These are phyloP conservation scores for Prosopocoilus inquinatus DNA, from an alignment of 2,888 invertebrate genomes.

Conservation along the genomic window DNA sequence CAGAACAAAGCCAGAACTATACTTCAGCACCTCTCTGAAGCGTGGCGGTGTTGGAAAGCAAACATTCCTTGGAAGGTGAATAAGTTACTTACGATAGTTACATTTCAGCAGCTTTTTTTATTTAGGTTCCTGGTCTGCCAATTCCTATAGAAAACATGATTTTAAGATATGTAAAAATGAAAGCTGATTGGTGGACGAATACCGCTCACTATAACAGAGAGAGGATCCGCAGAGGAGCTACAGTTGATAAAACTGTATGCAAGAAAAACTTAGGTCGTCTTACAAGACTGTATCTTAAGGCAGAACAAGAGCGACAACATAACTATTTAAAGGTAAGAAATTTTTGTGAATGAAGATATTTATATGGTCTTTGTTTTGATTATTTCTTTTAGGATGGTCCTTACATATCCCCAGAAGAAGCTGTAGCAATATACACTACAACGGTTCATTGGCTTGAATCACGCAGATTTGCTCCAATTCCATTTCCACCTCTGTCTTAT, in stretches of 20 bases:
- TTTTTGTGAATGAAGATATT: slow-evolving; percentile 3
- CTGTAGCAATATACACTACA: slow-evolving; percentile 99
- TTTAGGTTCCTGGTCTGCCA: slow-evolving; percentile 90
- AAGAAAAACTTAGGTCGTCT: slow-evolving; percentile 99
- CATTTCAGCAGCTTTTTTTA: not conserved
- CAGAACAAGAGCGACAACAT: slow-evolving; percentile 98
- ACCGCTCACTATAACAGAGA: slow-evolving; percentile 99
- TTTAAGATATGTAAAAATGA: slow-evolving; percentile 98
- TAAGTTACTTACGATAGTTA: too few species aligned
- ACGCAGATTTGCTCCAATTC: slow-evolving; percentile 96
- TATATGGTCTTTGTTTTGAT: not conserved
- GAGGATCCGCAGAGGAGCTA: slow-evolving; percentile 97
- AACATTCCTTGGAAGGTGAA: slow-evolving; percentile 98
- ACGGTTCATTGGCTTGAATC: slow-evolving; percentile 99
- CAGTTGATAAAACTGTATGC: slow-evolving; percentile 99
- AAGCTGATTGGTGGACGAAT: slow-evolving; percentile 99
- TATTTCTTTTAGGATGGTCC: slow-evolving; percentile 79
- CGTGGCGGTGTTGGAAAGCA: slow-evolving; percentile 99
- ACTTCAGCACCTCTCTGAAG: slow-evolving; percentile 97
- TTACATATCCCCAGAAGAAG: slow-evolving; percentile 99
- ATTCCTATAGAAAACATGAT: slow-evolving; percentile 99
- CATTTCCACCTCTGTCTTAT: slow-evolving; percentile 98
- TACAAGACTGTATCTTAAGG: slow-evolving; percentile 93
- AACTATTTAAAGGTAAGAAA: slow-evolving; percentile 86
- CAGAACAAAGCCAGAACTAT: slow-evolving; percentile 99